phyloP scores from a whole-genome alignment of 2,888 invertebrate genomes.

The Parnassius glacialis region DNA sequence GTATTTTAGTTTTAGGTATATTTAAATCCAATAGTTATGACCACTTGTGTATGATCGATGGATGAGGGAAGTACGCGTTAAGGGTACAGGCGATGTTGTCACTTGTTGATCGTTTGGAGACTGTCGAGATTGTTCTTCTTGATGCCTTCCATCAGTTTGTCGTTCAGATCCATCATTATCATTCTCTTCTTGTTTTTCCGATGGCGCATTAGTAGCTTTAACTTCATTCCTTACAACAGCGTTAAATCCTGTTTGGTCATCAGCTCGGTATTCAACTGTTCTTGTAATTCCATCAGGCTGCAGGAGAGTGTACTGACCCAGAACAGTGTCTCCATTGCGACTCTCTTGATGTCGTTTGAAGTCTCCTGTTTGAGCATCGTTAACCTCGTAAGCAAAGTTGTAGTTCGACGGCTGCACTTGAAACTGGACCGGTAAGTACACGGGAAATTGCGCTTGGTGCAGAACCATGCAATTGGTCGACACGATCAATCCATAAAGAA shows the following conservation, averaged over 20 bases:
- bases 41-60: slow-evolving; percentile 15
- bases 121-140: slow-evolving; percentile 11
- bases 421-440: slow-evolving; percentile 33
- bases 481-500: slow-evolving; percentile 46
- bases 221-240: slow-evolving; percentile 70
- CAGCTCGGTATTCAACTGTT: slow-evolving; percentile 79
- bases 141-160: slow-evolving; percentile 8
- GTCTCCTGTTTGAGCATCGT: slow-evolving; percentile 77
- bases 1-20: background rate
- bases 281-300: slow-evolving; percentile 79
- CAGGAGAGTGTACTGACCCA: slow-evolving; percentile 76
- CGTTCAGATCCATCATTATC: background rate
- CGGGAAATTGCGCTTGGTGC: slow-evolving; percentile 46
- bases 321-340: slow-evolving; percentile 72
- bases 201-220: background rate
- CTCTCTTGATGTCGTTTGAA: slow-evolving; percentile 77
- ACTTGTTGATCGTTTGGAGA: slow-evolving; percentile 7
- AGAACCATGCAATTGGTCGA: slow-evolving; percentile 59
- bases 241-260: slow-evolving; percentile 75
- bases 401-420: slow-evolving; percentile 47
- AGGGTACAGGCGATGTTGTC: slow-evolving; percentile 6
- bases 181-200: slow-evolving; percentile 12
- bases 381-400: slow-evolving; percentile 78
- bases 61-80: slow-evolving; percentile 12
- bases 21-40: slow-evolving; percentile 15